A percentile compares a stretch with the other conserved stretches of the same genome.
Conservation (phyloP, 1,140 invertebrate species). For the Drosophila murphyi region DNA sequence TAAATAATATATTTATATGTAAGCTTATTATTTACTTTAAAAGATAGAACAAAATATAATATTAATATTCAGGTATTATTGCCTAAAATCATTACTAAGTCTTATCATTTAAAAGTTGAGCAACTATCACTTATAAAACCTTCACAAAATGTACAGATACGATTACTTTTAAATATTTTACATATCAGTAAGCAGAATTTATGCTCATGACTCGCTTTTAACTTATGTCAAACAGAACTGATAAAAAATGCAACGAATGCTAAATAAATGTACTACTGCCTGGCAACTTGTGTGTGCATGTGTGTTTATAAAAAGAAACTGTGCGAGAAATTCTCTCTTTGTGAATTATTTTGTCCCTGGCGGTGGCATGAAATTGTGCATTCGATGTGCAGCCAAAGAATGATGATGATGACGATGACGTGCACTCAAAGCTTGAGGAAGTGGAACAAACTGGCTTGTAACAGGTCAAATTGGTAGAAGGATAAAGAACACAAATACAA, state of each 20-base stretch:
- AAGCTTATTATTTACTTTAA: no score
- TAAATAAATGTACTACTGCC: constrained; percentile 47
- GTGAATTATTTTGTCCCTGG: constrained; percentile 56
- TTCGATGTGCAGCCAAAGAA: constrained; percentile 31
- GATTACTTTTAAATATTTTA: background rate
- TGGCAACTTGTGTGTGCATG: constrained; percentile 32
- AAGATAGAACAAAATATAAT: no score
- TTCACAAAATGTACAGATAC: no score
- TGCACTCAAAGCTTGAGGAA: background rate
- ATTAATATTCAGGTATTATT: no score
- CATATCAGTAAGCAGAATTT: constrained; percentile 10
- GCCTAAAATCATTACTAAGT: no score
- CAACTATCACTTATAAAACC: no score
- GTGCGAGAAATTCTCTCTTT: constrained; percentile 73
- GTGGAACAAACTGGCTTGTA: constrained; percentile 33
- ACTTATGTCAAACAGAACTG: background rate
- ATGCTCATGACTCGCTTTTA: background rate
- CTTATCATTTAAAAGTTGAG: no score
- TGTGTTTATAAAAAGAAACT: constrained; percentile 54
- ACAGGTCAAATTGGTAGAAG: constrained; percentile 21
- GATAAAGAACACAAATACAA: constrained; percentile 32
- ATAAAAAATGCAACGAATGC: constrained; percentile 25
- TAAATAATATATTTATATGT: no score
- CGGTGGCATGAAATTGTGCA: constrained; percentile 51
- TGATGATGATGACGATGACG: constrained; percentile 12